Conservation (phyloP, 2,888 invertebrate genomes). For the Exephanes ischioxanthus region DNA sequence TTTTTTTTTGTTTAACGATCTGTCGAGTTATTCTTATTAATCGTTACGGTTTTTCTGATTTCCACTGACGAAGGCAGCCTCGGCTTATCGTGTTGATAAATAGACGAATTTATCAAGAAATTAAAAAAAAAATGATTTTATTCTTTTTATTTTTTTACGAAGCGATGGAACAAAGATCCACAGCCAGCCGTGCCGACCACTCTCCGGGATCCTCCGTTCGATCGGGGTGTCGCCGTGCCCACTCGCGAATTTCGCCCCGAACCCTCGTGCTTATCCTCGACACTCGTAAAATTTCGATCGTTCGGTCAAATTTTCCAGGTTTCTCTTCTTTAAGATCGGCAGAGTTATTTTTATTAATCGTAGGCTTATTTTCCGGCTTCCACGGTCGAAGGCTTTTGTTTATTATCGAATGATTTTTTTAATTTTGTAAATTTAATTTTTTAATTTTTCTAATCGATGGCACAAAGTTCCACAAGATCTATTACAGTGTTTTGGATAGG, state of each 20-base stretch:
- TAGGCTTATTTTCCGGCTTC: not conserved
- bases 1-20: too few relatives aligned
- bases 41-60: too few relatives aligned
- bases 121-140: too few relatives aligned
- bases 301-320: too few relatives aligned
- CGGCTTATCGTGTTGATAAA: too few relatives aligned
- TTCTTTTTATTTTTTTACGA: too few relatives aligned
- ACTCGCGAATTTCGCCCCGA: not conserved
- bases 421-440: not conserved
- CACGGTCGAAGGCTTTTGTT: not conserved
- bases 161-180: too few relatives aligned
- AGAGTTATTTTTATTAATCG: too few relatives aligned
- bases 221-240: conserved; percentile 1
- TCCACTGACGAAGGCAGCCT: too few relatives aligned
- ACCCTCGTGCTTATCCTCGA: not conserved
- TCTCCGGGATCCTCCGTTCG: conserved; percentile 16
- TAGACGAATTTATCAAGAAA: too few relatives aligned
- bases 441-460: not conserved
- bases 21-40: too few relatives aligned
- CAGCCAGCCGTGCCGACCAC: not conserved
- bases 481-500: not conserved
- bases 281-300: not conserved
- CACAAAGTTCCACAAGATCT: not conserved
- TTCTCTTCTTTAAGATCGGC: too few relatives aligned
- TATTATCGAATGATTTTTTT: not conserved